Conservation (phyloP, 2,888 invertebrate species). For the Pediacus dermestoides region DNA sequence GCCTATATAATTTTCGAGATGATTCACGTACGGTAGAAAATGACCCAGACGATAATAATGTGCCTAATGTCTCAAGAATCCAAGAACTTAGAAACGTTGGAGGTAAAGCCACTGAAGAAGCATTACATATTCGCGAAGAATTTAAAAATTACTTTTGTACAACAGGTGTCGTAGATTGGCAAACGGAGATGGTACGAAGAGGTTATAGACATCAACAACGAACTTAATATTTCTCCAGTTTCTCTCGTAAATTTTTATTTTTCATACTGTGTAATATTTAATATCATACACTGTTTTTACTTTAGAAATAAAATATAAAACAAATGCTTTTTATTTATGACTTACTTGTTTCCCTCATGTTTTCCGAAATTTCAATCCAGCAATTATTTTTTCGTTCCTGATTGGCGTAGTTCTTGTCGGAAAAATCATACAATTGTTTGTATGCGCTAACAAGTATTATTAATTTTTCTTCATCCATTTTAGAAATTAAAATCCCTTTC, state of each 20-base stretch:
- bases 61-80: slow-evolving; percentile 7
- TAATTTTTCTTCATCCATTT: slow-evolving; percentile 3
- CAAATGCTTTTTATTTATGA: no score
- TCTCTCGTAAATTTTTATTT: no score
- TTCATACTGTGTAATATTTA: no score
- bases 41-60: neutral
- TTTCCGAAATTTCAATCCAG: neutral
- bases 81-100: slow-evolving; percentile 8
- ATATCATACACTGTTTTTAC: no score
- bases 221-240: neutral
- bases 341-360: neutral
- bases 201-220: slow-evolving; percentile 7
- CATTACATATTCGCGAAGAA: slow-evolving; percentile 9
- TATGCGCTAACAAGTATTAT: slow-evolving; percentile 3
- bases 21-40: slow-evolving; percentile 5
- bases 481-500: no score
- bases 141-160: slow-evolving; percentile 12
- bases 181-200: slow-evolving; percentile 2
- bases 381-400: slow-evolving; percentile 3
- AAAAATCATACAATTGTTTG: slow-evolving; percentile 3
- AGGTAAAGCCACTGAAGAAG: slow-evolving; percentile 7
- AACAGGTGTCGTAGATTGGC: slow-evolving; percentile 8
- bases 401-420: slow-evolving; percentile 3
- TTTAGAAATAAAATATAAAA: no score
- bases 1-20: slow-evolving; percentile 11